Evolutionary conservation across 2,888 invertebrate species (phyloP).

Genomic region (Pterostichus madidus): DNA sequence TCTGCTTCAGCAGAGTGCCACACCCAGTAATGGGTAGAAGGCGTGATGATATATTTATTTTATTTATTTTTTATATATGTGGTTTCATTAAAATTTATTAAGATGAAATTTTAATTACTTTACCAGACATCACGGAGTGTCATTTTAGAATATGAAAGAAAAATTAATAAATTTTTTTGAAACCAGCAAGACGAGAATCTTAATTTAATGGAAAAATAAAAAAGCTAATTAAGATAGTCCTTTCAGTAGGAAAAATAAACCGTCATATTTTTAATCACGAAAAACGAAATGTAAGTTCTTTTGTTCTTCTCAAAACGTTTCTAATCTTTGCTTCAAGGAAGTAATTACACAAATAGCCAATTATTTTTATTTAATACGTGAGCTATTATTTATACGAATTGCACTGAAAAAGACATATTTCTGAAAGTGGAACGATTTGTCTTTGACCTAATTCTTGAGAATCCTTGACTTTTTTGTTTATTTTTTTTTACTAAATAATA

Average conservation of each 20-base stretch:
- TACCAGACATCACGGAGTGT: background rate
- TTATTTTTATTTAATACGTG: background rate
- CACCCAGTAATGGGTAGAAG: too few species aligned
- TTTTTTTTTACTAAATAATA: too few species aligned
- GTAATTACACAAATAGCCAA: constrained; percentile 15
- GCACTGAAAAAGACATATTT: background rate
- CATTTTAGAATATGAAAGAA: constrained; percentile 21
- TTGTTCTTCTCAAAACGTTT: background rate
- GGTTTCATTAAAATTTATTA: constrained; percentile 12
- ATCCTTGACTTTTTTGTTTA: background rate
- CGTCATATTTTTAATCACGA: constrained; percentile 24
- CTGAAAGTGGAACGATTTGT: background rate
- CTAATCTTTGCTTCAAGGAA: background rate
- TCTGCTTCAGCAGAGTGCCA: too few species aligned
- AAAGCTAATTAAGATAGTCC: constrained; percentile 48
- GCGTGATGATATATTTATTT: too few species aligned
- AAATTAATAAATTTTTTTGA: constrained; percentile 37
- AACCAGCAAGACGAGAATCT: constrained; percentile 16
- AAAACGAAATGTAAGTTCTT: background rate
- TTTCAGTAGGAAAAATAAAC: constrained; percentile 31
- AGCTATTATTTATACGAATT: background rate
- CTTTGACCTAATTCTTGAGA: constrained; percentile 10
- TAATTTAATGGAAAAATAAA: constrained; percentile 45
- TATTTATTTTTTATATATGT: too few species aligned
- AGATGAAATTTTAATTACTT: constrained; percentile 21